Evolutionary conservation across 2,888 invertebrate genomes (phyloP).

Genomic region (Drosophila prostipennis): DNA sequence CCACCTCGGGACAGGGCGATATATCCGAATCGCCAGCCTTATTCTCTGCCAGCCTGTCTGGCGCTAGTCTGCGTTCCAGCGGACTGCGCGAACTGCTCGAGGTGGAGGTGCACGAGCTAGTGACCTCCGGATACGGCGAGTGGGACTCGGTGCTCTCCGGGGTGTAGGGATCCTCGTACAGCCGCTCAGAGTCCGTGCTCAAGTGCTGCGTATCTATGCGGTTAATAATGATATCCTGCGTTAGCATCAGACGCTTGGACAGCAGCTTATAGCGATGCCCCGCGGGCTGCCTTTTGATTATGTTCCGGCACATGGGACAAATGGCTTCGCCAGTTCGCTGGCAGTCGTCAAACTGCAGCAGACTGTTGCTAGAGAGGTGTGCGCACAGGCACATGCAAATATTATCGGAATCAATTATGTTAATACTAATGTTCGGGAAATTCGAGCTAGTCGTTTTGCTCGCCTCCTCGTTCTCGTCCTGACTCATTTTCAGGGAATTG

Average conservation of each 20-base stretch:
- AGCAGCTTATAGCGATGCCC: constrained; percentile 80
- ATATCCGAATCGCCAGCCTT: constrained; percentile 16
- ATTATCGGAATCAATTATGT: constrained; percentile 85
- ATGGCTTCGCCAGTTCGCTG: constrained; percentile 59
- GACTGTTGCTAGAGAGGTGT: constrained; percentile 47
- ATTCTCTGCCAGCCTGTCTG: constrained; percentile 38
- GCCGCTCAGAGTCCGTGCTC: constrained; percentile 71
- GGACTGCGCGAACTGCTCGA: constrained; percentile 71
- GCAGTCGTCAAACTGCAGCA: constrained; percentile 20
- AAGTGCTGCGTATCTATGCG: constrained; percentile 86
- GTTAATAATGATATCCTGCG: constrained; percentile 85
- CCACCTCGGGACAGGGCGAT: constrained; percentile 1
- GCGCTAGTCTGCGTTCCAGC: constrained; percentile 56
- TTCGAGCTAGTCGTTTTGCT: constrained; percentile 14
- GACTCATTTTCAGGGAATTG: constrained; percentile 28
- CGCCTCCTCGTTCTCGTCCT: constrained; percentile 4
- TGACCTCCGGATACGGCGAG: constrained; percentile 87
- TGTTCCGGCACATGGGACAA: constrained; percentile 81
- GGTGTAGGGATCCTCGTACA: constrained; percentile 88
- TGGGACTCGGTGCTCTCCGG: constrained; percentile 93
- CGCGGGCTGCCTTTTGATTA: constrained; percentile 76
- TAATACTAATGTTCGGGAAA: constrained; percentile 79
- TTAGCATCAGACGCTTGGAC: constrained; percentile 79
- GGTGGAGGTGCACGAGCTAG: constrained; percentile 59
- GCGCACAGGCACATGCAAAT: constrained; percentile 81